Percentiles rank a stretch among this genome's conserved stretches.
Conservation (phyloP, 2,797 vertebrate species). For the Danio tinwini region DNA sequence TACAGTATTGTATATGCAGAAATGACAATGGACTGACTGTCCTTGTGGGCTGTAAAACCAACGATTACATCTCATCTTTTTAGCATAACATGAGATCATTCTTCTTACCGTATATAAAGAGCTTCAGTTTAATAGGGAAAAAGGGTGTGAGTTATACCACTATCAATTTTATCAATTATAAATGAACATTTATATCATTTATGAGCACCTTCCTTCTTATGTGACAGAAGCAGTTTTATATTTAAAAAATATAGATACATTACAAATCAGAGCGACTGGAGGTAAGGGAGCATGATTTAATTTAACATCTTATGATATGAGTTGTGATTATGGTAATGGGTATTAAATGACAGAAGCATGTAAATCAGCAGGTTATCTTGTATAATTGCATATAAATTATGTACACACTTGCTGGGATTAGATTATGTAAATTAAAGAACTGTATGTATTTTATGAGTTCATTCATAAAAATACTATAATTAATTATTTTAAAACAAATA, state of each 20-base stretch:
- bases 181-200: background rate
- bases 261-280: background rate
- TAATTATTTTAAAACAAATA: too few species aligned
- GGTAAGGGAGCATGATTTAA: background rate
- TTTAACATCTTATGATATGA: background rate
- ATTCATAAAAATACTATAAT: too few species aligned
- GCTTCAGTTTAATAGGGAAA: background rate
- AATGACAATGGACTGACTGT: background rate
- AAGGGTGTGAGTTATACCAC: background rate
- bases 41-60: background rate
- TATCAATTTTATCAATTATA: background rate
- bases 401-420: too few species aligned
- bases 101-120: background rate
- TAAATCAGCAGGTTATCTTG: background rate
- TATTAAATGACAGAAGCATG: background rate
- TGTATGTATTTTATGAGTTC: too few species aligned
- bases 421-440: too few species aligned
- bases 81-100: background rate
- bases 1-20: constrained; percentile 3
- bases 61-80: background rate
- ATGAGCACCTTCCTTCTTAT: background rate
- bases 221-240: background rate
- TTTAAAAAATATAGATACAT: background rate
- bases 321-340: background rate
- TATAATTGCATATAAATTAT: background rate